Evolutionary conservation across 2,797 vertebrate genomes (phyloP).

Genomic region (Psittacula echo): DNA sequence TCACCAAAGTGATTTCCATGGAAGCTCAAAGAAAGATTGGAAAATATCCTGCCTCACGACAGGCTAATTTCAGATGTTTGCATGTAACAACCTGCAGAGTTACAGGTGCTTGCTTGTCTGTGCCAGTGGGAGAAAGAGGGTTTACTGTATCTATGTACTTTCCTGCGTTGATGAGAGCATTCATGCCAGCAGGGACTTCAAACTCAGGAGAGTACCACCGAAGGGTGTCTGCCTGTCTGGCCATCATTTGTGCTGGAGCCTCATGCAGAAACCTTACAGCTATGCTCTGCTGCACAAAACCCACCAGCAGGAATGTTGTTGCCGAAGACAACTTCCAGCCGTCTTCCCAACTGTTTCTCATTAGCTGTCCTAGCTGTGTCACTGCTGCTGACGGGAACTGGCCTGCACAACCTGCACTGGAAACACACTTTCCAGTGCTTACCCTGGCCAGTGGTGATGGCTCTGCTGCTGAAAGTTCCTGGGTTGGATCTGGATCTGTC

Average conservation of each 20-base stretch:
- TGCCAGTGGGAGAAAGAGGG: background rate
- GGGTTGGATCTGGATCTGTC: background rate
- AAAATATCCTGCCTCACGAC: background rate
- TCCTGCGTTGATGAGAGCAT: background rate
- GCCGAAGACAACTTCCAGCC: background rate
- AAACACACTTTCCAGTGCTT: background rate
- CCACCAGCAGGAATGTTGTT: background rate
- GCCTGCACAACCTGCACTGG: background rate
- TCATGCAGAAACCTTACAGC: background rate
- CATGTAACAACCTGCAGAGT: background rate
- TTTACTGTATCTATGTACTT: background rate
- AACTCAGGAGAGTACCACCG: background rate
- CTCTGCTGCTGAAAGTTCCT: background rate
- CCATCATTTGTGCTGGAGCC: background rate
- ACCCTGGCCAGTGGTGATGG: background rate
- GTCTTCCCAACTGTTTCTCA: background rate
- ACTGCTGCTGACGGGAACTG: background rate
- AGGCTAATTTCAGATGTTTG: background rate
- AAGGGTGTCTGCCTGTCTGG: slow-evolving; percentile 12
- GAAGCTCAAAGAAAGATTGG: background rate
- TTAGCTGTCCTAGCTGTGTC: slow-evolving; percentile 32
- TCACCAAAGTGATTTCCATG: background rate
- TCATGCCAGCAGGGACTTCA: background rate
- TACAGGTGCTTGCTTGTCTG: background rate
- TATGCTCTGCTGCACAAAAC: background rate